Base-by-base conservation (phyloP, 37 sponge, comb jelly and placozoan species). In the Chondrosia reniformis region DNA sequence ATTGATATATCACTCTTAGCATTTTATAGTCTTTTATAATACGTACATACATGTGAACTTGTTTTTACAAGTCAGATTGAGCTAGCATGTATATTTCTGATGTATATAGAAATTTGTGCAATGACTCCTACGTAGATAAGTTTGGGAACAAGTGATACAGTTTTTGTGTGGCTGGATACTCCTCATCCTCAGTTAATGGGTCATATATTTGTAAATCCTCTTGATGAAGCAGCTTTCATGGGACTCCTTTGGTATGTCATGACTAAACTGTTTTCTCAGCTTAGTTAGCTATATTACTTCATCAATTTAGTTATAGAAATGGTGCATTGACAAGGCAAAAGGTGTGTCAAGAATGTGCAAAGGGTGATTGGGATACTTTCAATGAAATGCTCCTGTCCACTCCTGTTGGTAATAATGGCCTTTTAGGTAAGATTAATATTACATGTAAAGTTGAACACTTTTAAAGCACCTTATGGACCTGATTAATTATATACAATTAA, bases 141-240 rank as follows among this genome's bases (percentile, higher is more conserved):
- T 45, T 79, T 96, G 32, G 97, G 97, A 0, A 88, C 97, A 22
- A 96, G 97, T 81, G 97, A 96, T 56, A 96, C 97, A 13, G 67
- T 94, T 63, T 91, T 93, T 73, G 56, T 96, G 43, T 96, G 95
- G 92, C 63, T 93, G 33, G 80, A 85, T 21, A 77, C 84, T 32
- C 86, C 94, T 21, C 39, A 77, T 19, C 97, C 97, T 28, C 91
- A 89, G 61, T 73, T 96, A 37, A 78, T 89, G 86, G 97, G 97
- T 1, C 97, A 96, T 45, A 81, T 93, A 9, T 91, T 96, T 83
- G 87, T 88, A 30, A 96, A 94, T 67, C 97, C 97, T 33, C 84
- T 96, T 46, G 89, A 93, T 75, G 45, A 55, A 15, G 33, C 54
- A 28, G 84, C 85, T 46, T 96, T 79, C 80, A 91, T 96, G 94